A percentile compares a stretch with the other conserved stretches of the same genome.
Conservation (phyloP, 2,113 vertebrate species). For the Gobiocypris rarus region DNA sequence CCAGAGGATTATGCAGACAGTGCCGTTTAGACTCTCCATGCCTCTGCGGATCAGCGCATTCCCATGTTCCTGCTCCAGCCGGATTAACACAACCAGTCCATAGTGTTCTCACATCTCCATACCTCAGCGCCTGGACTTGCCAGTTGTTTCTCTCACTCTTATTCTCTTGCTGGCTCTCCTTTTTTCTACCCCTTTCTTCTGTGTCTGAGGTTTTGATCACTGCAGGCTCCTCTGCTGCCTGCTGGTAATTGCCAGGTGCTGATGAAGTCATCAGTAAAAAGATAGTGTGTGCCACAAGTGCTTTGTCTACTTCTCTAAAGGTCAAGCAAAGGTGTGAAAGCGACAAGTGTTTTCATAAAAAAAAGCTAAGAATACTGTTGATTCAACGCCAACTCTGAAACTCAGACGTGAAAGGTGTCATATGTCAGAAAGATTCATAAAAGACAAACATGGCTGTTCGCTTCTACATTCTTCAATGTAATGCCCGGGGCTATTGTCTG, state of each 20-base stretch:
- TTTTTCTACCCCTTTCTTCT: neutral
- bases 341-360: constrained; percentile 28
- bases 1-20: constrained; percentile 53
- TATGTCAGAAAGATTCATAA: constrained; percentile 13
- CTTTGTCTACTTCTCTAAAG: constrained; percentile 28
- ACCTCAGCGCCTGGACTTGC: constrained; percentile 5
- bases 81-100: constrained; percentile 51
- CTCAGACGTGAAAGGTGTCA: constrained; percentile 14
- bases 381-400: neutral
- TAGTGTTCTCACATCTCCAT: constrained; percentile 23
- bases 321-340: constrained; percentile 46
- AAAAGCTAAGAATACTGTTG: constrained; percentile 4
- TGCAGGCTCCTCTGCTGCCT: constrained; percentile 24
- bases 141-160: constrained; percentile 14
- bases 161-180: constrained; percentile 1
- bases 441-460: neutral
- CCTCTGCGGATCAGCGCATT: constrained; percentile 41
- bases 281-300: neutral
- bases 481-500: constrained; percentile 6
- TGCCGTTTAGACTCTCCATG: constrained; percentile 25
- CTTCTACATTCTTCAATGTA: neutral
- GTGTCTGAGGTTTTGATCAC: constrained; percentile 32
- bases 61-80: constrained; percentile 46
- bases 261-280: constrained; percentile 32
- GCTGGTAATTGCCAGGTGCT: constrained; percentile 34